Percentiles rank a stretch among this genome's conserved stretches.
Evolutionary conservation across 2,113 vertebrate species (phyloP).

Genomic region (Labrus mixtus): DNA sequence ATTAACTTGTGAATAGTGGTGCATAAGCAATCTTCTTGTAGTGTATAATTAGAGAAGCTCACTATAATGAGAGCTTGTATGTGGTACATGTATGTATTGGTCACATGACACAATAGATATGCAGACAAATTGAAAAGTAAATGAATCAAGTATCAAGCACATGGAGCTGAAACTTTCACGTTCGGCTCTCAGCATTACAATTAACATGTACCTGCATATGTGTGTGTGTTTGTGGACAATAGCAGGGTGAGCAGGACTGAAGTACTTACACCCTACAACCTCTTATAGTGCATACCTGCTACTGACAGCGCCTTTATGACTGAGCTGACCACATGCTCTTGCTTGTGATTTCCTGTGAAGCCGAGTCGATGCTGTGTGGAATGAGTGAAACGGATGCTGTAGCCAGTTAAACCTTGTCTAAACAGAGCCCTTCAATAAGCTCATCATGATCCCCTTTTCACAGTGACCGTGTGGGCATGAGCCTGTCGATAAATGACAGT

Average conservation of each 20-base stretch:
- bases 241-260: slow-evolving; percentile 7
- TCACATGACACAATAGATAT: not conserved
- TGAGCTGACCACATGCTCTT: slow-evolving; percentile 30
- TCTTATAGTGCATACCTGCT: slow-evolving; percentile 5
- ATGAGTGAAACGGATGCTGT: slow-evolving; percentile 42
- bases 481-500: slow-evolving; percentile 20
- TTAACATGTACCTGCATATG: not conserved
- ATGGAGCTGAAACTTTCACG: slow-evolving; percentile 8
- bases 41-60: not conserved
- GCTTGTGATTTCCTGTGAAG: slow-evolving; percentile 44
- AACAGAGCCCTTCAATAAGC: slow-evolving; percentile 47
- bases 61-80: not conserved
- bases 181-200: not conserved
- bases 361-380: slow-evolving; percentile 48
- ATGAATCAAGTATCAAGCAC: too few species aligned
- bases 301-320: slow-evolving; percentile 19
- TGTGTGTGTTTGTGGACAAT: slow-evolving; percentile 1
- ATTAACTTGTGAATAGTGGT: not conserved
- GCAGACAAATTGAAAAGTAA: not conserved
- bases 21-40: not conserved
- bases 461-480: not conserved
- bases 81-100: not conserved
- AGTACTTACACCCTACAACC: not conserved
- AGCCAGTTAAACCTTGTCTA: slow-evolving; percentile 61
- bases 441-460: slow-evolving; percentile 36